phyloP scores from a whole-genome alignment of 2,113 vertebrate genomes.

The Ameiurus melas region DNA sequence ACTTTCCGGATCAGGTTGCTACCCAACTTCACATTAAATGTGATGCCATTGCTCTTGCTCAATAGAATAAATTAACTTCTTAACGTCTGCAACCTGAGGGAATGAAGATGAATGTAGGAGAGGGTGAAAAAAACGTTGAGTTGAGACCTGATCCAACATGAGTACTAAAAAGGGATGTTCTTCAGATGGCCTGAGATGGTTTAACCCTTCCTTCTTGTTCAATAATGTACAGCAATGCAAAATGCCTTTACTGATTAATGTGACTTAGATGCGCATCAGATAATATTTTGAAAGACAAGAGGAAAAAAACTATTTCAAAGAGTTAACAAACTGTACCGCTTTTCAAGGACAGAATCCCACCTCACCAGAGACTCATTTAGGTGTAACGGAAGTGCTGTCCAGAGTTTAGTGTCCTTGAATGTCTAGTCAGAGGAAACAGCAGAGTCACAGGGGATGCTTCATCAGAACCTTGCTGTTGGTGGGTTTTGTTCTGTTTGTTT shows the following conservation, averaged over 20 bases:
- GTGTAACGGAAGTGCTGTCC: slow-evolving; percentile 12
- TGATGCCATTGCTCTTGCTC: not conserved
- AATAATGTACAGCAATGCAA: not conserved
- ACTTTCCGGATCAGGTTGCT: not conserved
- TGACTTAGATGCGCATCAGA: not conserved
- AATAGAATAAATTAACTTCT: not conserved
- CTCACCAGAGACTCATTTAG: not conserved
- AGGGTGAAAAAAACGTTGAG: not conserved
- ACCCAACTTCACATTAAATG: not conserved
- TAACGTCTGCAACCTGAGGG: not conserved
- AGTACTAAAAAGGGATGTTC: not conserved
- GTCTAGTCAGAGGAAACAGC: slow-evolving; percentile 5
- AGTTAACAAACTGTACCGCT: not conserved
- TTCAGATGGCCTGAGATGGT: not conserved
- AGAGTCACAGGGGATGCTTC: not conserved
- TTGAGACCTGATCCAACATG: not conserved
- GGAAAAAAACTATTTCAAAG: not conserved
- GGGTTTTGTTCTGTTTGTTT: not conserved
- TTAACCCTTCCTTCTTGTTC: not conserved
- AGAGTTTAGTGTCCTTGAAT: slow-evolving; percentile 18
- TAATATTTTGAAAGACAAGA: not conserved
- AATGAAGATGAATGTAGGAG: not conserved
- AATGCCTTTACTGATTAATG: not conserved
- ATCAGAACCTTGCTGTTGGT: not conserved
- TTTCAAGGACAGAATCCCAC: not conserved